These are phyloP conservation scores for Argentina silus DNA, from an alignment of 2,797 vertebrate species.

Conservation along the genomic window DNA sequence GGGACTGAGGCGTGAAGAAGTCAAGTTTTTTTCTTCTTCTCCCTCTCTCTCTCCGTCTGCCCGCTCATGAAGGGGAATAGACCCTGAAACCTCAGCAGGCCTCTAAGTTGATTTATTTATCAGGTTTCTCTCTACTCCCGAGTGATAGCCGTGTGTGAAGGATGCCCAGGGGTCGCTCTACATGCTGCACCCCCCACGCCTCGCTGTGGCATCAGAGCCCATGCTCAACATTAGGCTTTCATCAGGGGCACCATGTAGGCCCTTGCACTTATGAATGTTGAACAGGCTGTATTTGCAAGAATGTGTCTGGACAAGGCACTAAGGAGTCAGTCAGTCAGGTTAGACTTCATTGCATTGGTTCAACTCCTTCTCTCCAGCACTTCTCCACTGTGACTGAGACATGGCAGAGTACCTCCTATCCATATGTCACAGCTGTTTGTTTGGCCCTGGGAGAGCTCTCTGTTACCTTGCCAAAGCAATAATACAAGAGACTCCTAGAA, in stretches of 20 bases:
- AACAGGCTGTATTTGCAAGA: constrained; percentile 33
- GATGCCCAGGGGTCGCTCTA: constrained; percentile 80
- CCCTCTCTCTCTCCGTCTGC: constrained; percentile 21
- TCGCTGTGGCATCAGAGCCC: constrained; percentile 68
- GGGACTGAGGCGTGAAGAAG: constrained; percentile 75
- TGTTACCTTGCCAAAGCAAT: constrained; percentile 69
- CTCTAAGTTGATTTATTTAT: constrained; percentile 88
- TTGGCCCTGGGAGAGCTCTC: constrained; percentile 64
- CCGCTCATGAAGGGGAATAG: constrained; percentile 76
- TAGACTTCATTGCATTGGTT: constrained; percentile 23
- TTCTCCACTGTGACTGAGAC: constrained; percentile 23
- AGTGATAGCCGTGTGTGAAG: constrained; percentile 73
- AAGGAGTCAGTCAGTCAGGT: constrained; percentile 44
- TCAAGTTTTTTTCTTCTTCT: constrained; percentile 61
- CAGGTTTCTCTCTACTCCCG: constrained; percentile 75
- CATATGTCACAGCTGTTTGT: constrained; percentile 75
- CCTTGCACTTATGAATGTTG: constrained; percentile 66
- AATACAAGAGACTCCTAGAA: constrained; percentile 59
- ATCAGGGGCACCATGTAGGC: constrained; percentile 63
- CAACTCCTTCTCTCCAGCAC: not conserved
- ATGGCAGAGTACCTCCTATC: constrained; percentile 53
- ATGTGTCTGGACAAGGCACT: constrained; percentile 53
- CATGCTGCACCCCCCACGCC: constrained; percentile 47
- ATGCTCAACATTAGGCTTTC: constrained; percentile 68
- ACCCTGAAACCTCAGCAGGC: constrained; percentile 78